phyloP scores from a whole-genome alignment of 2,888 invertebrate genomes.

The Lasioglossum malachurum region DNA sequence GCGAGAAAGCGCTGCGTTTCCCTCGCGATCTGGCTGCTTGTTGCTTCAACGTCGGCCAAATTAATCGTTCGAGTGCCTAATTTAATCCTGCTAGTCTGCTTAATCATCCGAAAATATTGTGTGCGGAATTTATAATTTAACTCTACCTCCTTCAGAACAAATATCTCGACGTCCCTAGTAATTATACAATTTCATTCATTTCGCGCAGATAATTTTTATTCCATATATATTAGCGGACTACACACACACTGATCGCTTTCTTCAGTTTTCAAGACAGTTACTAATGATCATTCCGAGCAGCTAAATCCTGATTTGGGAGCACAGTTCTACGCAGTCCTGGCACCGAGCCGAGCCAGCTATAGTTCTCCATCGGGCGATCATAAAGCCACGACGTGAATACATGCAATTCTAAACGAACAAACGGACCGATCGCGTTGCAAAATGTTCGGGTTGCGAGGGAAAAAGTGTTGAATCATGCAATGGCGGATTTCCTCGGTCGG shows the following conservation, averaged over 20 bases:
- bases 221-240: background rate
- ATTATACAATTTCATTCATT: background rate
- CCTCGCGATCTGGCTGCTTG: background rate
- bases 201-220: background rate
- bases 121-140: background rate
- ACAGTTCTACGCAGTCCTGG: slow-evolving; percentile 4
- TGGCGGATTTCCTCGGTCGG: too few relatives aligned
- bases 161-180: background rate
- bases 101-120: background rate
- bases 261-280: background rate
- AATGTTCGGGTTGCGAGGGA: background rate
- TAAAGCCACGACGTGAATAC: background rate
- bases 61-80: background rate
- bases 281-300: background rate
- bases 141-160: background rate
- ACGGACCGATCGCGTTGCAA: background rate
- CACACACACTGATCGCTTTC: background rate
- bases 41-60: background rate
- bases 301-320: background rate
- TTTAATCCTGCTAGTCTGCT: background rate
- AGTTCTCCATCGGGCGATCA: slow-evolving; percentile 14
- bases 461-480: background rate
- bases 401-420: background rate
- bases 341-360: background rate
- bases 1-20: background rate